These are phyloP conservation scores for Sarcophaga carnaria DNA, from an alignment of 2,888 invertebrate genomes.

Conservation along the genomic window DNA sequence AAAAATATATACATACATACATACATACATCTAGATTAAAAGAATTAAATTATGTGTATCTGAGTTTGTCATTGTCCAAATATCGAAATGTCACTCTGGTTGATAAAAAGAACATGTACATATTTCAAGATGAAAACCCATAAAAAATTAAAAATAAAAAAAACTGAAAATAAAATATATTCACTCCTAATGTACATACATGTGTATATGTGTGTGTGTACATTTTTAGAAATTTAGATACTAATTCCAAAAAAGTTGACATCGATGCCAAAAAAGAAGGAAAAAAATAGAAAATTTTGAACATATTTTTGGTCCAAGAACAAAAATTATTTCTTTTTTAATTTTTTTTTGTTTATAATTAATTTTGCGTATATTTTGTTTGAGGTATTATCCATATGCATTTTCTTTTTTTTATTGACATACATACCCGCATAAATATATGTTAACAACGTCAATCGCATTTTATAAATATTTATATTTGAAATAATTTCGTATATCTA, in stretches of 20 bases:
- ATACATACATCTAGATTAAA: background rate
- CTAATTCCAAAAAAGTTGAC: constrained; percentile 38
- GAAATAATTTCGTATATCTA: too few species aligned
- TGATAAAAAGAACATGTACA: constrained; percentile 8
- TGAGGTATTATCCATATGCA: too few species aligned
- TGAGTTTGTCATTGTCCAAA: constrained; percentile 50
- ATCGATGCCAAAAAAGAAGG: constrained; percentile 32
- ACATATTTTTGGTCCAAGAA: constrained; percentile 12
- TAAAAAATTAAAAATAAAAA: constrained; percentile 4
- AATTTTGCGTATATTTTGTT: too few species aligned
- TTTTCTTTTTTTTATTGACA: too few species aligned
- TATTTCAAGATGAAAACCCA: background rate
- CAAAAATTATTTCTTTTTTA: constrained; percentile 9
- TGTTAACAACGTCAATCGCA: too few species aligned
- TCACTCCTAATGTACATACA: background rate
- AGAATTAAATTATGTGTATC: background rate
- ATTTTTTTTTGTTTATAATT: background rate
- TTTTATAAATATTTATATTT: too few species aligned
- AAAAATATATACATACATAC: background rate
- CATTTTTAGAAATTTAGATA: constrained; percentile 13
- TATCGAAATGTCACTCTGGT: constrained; percentile 36
- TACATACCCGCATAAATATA: too few species aligned
- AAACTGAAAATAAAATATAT: background rate
- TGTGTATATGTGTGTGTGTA: background rate
- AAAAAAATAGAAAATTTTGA: background rate